Evolutionary conservation across 30 jellyfish, hydroid and myxozoan genomes (phyloP).

Genomic region (Mastigias papua): DNA sequence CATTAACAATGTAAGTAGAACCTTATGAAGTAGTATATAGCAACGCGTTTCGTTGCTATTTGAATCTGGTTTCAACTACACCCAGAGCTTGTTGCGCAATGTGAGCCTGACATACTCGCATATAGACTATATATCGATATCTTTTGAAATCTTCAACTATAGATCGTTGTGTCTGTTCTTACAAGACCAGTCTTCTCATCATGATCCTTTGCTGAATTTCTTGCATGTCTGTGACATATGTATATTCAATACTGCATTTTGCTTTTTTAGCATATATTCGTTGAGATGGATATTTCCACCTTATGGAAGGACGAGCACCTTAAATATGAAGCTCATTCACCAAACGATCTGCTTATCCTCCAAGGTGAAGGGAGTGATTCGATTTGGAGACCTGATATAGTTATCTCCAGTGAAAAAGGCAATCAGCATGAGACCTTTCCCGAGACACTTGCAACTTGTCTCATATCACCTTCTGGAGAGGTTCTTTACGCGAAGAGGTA

Average conservation of each 20-base stretch:
- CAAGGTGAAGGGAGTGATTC: background rate
- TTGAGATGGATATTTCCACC: background rate
- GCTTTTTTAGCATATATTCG: slow-evolving; percentile 5
- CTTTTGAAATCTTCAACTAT: no score
- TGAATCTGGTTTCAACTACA: background rate
- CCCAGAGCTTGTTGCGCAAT: no score
- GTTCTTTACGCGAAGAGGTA: background rate
- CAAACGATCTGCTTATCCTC: background rate
- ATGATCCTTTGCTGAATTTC: no score
- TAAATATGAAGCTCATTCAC: background rate
- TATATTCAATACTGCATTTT: no score
- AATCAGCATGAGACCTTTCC: slow-evolving; percentile 19
- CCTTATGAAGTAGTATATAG: background rate
- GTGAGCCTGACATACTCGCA: no score
- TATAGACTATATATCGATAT: no score
- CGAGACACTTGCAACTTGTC: background rate
- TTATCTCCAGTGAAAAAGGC: slow-evolving; percentile 2
- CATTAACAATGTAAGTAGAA: slow-evolving; percentile 8
- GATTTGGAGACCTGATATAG: slow-evolving; percentile 24
- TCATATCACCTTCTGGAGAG: slow-evolving; percentile 3
- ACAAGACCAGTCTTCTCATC: no score
- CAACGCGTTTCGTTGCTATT: background rate
- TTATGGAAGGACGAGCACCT: slow-evolving; percentile 4
- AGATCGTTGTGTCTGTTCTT: no score
- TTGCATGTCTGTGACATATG: background rate